Evolutionary conservation across 2,888 invertebrate genomes (phyloP), one percentile per base, ranked within the genome.

Genomic region (Willowsia nigromaculata): DNA sequence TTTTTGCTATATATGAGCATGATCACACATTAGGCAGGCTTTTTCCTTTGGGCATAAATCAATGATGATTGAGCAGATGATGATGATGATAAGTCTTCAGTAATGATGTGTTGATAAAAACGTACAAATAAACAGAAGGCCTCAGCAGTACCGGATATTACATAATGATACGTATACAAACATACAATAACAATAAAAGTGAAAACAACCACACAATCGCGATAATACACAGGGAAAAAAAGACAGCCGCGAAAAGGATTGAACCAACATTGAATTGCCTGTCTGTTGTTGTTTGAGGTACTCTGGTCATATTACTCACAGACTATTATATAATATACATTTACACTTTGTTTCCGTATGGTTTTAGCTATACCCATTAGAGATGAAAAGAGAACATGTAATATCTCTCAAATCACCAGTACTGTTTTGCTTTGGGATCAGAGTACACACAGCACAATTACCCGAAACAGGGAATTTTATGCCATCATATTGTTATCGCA

Each of bases 11-110:
- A n/a, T 40, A 22, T 22, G 4, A n/a, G 27, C 33, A n/a, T n/a
- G n/a, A n/a, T n/a, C n/a, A n/a, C n/a, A 47, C 18, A 40, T 18
- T 56, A 22, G 33, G 40, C 33, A 37, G 3, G 22, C 7, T 1
- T 71, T 47, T 83, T 59, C 84, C 74, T 71, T 25, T 62, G 71
- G 84, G 74, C 53, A 68, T 83, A 84, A 71, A 84, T 84, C 84
- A 84, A 84, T 71, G 74, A 40, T 74, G 71, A 74, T 84, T 68
- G 33, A 30, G n/a, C 2, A 33, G 76, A 76, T 78, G 30, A 27
- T 33, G 78, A 53, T 30, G 78, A 78, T 59, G 59, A 81, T 56
- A 40, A 81, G 81, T 81, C 25, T 1, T 27, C 50, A 76, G 50
- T 76, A 81, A 81, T 81, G 81, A 81, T 81, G 59, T 62, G 62